Percentiles rank a stretch among this genome's conserved stretches.
Evolutionary conservation across 2,888 invertebrate genomes (phyloP).

Genomic region (Euzetes globulus): DNA sequence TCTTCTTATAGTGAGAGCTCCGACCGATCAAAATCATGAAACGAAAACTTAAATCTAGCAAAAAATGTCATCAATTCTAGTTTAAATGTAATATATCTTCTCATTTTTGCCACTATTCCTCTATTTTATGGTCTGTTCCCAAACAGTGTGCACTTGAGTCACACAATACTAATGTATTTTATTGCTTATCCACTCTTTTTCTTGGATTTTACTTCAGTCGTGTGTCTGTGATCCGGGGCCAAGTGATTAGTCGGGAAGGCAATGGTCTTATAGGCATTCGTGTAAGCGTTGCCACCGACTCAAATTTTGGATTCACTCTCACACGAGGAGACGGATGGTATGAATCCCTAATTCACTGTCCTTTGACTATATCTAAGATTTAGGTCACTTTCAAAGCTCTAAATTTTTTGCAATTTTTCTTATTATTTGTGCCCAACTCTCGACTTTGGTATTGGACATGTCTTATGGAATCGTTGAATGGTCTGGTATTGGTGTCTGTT

Average conservation of each 20-base stretch:
- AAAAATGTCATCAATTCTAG: constrained; percentile 29
- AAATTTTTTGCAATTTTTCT: neutral
- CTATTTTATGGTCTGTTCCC: neutral
- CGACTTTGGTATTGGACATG: neutral
- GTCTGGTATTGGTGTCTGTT: neutral
- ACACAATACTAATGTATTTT: neutral
- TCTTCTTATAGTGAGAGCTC: neutral
- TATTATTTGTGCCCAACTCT: neutral
- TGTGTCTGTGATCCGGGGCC: constrained; percentile 91
- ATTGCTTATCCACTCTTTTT: neutral
- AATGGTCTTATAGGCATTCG: constrained; percentile 91
- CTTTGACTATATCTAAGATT: too few species aligned
- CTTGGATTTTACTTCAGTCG: constrained; percentile 57
- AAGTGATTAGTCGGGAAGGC: constrained; percentile 81
- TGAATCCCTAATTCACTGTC: constrained; percentile 33
- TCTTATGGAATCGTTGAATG: neutral
- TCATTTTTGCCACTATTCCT: constrained; percentile 27
- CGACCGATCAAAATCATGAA: constrained; percentile 10
- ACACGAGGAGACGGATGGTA: constrained; percentile 52
- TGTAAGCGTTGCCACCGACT: constrained; percentile 84
- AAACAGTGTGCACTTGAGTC: neutral
- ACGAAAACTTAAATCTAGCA: constrained; percentile 15
- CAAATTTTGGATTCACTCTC: constrained; percentile 83
- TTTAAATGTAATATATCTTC: constrained; percentile 31
- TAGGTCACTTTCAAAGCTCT: neutral